Conservation (phyloP, 2,113 vertebrate genomes). For the Oreocharis arfaki region DNA sequence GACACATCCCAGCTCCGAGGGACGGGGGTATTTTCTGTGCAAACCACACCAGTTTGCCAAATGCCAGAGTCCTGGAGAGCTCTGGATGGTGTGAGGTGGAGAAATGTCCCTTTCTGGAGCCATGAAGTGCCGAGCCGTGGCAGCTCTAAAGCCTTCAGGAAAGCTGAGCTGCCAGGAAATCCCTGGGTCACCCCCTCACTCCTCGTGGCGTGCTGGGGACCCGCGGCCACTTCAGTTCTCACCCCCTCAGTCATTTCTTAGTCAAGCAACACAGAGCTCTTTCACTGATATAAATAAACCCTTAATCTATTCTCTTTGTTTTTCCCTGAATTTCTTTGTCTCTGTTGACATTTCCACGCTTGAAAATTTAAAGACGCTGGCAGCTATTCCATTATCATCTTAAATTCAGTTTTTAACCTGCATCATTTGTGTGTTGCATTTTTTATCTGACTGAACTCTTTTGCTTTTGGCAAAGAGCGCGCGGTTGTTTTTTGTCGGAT, state of each 20-base stretch:
- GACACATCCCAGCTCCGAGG: fast-evolving
- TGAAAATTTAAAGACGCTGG: slow-evolving; percentile 37
- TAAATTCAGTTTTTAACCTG: slow-evolving; percentile 49
- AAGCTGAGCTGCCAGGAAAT: background rate
- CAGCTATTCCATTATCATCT: slow-evolving; percentile 45
- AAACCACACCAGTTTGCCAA: background rate
- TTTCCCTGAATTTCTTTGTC: slow-evolving; percentile 35
- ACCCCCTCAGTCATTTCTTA: background rate
- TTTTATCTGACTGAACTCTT: slow-evolving; percentile 42
- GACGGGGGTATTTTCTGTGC: fast-evolving
- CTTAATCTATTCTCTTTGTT: slow-evolving; percentile 49
- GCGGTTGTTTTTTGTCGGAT: background rate
- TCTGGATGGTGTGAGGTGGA: background rate
- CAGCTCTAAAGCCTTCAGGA: background rate
- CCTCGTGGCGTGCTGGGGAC: fast-evolving
- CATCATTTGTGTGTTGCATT: background rate
- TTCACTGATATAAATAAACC: background rate
- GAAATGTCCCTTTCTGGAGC: background rate
- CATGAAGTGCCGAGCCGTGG: fast-evolving
- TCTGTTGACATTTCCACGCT: slow-evolving; percentile 51
- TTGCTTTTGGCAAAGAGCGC: background rate
- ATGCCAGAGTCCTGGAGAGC: background rate
- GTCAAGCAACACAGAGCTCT: background rate
- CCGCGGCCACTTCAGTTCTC: background rate
- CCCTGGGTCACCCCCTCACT: background rate